Conservation (phyloP, 2,888 invertebrate species). For the Petrolisthes manimaculis region DNA sequence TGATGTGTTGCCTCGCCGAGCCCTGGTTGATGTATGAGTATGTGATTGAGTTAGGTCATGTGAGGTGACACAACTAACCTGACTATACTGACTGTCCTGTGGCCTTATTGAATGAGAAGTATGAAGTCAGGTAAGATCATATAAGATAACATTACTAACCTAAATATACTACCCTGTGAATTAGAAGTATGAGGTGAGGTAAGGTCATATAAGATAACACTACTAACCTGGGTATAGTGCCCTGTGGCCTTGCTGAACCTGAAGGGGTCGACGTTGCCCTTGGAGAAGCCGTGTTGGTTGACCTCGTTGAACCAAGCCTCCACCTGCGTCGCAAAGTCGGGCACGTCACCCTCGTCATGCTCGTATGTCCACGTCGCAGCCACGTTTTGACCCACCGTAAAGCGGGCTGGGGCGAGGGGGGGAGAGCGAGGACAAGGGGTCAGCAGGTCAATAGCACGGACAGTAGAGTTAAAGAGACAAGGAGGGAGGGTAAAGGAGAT, state of each 20-base stretch:
- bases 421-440: background rate
- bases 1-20: no score
- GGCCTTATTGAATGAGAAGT: background rate
- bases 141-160: background rate
- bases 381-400: slow-evolving; percentile 88
- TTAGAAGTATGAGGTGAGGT: background rate
- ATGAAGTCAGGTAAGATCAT: background rate
- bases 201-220: background rate
- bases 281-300: slow-evolving; percentile 69
- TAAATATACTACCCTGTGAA: background rate
- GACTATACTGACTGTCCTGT: no score
- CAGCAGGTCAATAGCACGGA: background rate
- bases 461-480: background rate
- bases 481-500: background rate
- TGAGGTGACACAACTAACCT: no score
- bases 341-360: slow-evolving; percentile 75
- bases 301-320: slow-evolving; percentile 87
- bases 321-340: slow-evolving; percentile 83
- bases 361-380: slow-evolving; percentile 85
- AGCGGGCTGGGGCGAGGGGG: slow-evolving; percentile 75
- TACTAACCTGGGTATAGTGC: slow-evolving; percentile 84
- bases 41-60: no score
- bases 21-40: no score
- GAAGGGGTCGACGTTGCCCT: slow-evolving; percentile 66
- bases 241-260: slow-evolving; percentile 79